A percentile compares a stretch with the other conserved stretches of the same genome.
phyloP scores from a whole-genome alignment of 2,888 invertebrate genomes.

The Eledone cirrhosa region DNA sequence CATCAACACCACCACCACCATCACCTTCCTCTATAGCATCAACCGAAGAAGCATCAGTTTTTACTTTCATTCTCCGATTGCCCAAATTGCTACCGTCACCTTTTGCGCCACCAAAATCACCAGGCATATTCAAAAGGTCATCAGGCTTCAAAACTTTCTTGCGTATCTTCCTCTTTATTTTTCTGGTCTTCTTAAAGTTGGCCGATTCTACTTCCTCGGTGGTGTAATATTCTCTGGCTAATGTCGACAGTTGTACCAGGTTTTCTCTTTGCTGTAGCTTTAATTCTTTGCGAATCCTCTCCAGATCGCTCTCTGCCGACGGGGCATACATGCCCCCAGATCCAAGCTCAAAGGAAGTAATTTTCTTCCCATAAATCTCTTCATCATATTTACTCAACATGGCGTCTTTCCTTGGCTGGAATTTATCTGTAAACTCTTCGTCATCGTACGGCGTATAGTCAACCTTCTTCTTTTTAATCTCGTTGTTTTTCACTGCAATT shows the following conservation, averaged over 20 bases:
- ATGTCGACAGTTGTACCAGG: constrained; percentile 72
- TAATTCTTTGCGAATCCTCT: neutral
- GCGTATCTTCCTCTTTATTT: constrained; percentile 74
- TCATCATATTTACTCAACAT: constrained; percentile 90
- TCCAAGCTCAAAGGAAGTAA: constrained; percentile 79
- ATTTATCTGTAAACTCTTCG: constrained; percentile 10
- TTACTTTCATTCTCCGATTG: constrained; percentile 6
- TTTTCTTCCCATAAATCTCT: constrained; percentile 80
- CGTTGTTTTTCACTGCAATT: constrained; percentile 74
- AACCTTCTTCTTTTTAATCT: constrained; percentile 83
- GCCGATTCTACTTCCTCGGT: constrained; percentile 74
- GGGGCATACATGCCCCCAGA: neutral
- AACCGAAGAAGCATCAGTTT: neutral
- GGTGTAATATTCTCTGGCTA: constrained; percentile 89
- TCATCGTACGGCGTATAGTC: constrained; percentile 81
- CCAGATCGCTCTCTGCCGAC: neutral
- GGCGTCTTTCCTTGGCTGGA: neutral
- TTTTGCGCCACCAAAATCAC: neutral
- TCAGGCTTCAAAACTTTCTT: constrained; percentile 76
- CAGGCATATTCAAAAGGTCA: constrained; percentile 72
- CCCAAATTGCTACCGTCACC: constrained; percentile 12
- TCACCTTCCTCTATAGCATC: neutral
- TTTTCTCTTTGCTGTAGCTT: constrained; percentile 12
- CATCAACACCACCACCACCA: too few species aligned
- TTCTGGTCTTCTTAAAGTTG: constrained; percentile 87